Conservation (phyloP, 2,797 vertebrate genomes). For the Prionace glauca region DNA sequence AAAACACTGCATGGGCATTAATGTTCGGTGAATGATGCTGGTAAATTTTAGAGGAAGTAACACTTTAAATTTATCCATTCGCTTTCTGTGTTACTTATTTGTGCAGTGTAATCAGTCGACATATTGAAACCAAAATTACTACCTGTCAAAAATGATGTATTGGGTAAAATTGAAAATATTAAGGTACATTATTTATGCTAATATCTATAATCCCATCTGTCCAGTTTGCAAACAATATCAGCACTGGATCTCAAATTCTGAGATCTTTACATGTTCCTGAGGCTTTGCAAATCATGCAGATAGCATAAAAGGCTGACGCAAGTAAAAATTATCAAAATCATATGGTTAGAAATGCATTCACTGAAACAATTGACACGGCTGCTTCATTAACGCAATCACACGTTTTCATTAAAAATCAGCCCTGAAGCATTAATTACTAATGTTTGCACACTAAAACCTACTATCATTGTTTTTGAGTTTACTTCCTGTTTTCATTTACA, state of each 20-base stretch:
- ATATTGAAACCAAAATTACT: constrained; percentile 27
- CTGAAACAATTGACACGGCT: background rate
- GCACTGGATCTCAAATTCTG: background rate
- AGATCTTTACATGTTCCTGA: background rate
- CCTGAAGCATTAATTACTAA: background rate
- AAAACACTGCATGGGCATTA: background rate
- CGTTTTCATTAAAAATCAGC: background rate
- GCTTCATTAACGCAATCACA: constrained; percentile 8
- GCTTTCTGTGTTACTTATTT: background rate
- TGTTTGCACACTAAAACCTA: background rate
- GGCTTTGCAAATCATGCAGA: background rate
- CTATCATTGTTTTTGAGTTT: background rate
- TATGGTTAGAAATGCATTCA: background rate
- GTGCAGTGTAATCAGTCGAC: background rate
- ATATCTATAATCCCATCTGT: constrained; percentile 35
- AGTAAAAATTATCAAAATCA: constrained; percentile 23
- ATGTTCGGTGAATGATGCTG: background rate
- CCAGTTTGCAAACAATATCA: constrained; percentile 7
- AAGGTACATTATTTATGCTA: constrained; percentile 35
- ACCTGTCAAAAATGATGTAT: constrained; percentile 36
- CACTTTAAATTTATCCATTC: background rate
- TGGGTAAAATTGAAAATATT: constrained; percentile 34
- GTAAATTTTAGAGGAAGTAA: background rate
- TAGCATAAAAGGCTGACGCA: background rate
- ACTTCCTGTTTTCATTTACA: background rate